Percentiles rank a stretch among this genome's conserved stretches.
These are phyloP conservation scores for Carduelis carduelis DNA, from an alignment of 2,797 vertebrate species.

Conservation along the genomic window DNA sequence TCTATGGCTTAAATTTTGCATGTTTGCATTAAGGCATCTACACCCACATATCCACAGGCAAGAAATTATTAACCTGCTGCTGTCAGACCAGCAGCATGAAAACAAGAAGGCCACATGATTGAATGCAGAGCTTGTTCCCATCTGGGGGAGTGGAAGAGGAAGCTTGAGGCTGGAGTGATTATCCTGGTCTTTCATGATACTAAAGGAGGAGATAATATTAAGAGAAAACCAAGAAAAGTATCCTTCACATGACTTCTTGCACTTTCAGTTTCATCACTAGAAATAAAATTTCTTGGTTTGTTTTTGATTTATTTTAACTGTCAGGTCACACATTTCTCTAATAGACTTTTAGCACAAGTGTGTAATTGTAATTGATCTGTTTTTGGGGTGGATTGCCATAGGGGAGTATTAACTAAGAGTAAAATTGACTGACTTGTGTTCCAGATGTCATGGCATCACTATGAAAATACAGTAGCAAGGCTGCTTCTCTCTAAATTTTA, in stretches of 20 bases:
- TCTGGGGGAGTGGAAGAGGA: neutral
- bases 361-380: conserved; percentile 44
- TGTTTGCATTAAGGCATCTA: neutral
- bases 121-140: neutral
- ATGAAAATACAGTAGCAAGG: neutral
- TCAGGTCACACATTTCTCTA: neutral
- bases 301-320: neutral
- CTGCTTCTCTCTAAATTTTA: conserved; percentile 25
- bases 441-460: neutral
- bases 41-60: neutral
- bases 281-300: neutral
- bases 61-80: neutral
- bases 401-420: conserved; percentile 1
- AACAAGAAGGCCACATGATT: accelerated
- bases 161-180: neutral
- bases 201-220: neutral
- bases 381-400: neutral
- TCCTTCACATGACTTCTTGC: neutral
- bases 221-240: neutral
- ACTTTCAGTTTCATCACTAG: neutral
- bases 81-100: neutral
- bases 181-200: neutral
- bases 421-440: conserved; percentile 34
- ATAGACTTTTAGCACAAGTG: neutral
- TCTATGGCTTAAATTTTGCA: neutral